Evolutionary conservation across 2,797 vertebrate species (phyloP).

Genomic region (Clamator glandarius): DNA sequence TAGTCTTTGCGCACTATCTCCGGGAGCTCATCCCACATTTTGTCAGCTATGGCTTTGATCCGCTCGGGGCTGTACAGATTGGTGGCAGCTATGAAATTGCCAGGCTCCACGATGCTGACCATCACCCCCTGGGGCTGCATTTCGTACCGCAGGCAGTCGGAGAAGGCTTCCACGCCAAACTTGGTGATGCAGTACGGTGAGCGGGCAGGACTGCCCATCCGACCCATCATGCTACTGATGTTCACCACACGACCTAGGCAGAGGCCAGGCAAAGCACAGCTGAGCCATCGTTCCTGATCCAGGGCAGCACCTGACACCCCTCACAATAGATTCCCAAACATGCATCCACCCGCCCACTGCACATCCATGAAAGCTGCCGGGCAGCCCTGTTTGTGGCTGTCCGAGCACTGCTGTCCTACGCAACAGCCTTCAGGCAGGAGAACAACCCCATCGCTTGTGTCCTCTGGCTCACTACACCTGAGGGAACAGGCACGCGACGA

Average conservation of each 20-base stretch:
- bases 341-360: rapidly evolving
- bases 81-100: conserved; percentile 82
- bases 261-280: not conserved
- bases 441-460: not conserved
- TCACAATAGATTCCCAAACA: rapidly evolving
- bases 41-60: conserved; percentile 77
- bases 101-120: conserved; percentile 82
- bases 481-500: not conserved
- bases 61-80: conserved; percentile 79
- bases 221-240: conserved; percentile 84
- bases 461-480: not conserved
- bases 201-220: conserved; percentile 79
- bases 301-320: not conserved
- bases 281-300: rapidly evolving
- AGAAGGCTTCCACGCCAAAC: conserved; percentile 83
- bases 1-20: conserved; percentile 81
- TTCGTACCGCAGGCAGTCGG: conserved; percentile 82
- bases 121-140: conserved; percentile 80
- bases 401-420: not conserved
- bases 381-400: not conserved
- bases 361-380: rapidly evolving
- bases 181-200: conserved; percentile 84
- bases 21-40: conserved; percentile 81
- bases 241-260: conserved; percentile 79
- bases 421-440: not conserved